These are phyloP conservation scores for Rhodophaea formosa DNA, from an alignment of 2,888 invertebrate genomes.

Conservation along the genomic window DNA sequence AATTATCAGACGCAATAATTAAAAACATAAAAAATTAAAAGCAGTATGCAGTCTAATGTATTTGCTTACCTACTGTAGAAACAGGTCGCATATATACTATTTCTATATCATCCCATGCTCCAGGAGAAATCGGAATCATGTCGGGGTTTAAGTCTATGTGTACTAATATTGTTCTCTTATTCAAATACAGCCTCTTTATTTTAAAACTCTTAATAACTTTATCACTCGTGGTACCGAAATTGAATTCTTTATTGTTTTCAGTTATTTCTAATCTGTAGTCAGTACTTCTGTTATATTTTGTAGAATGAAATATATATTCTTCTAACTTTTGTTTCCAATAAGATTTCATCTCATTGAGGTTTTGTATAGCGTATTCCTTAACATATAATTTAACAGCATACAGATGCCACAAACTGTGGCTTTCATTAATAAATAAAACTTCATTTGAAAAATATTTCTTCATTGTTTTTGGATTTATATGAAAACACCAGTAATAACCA, in stretches of 20 bases:
- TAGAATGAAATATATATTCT: not conserved
- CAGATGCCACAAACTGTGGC: not conserved
- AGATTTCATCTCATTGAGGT: not conserved
- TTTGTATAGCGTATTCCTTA: not conserved
- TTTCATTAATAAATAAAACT: not conserved
- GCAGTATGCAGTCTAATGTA: not conserved
- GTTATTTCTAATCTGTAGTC: not conserved
- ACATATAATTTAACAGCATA: not conserved
- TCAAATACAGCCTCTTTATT: constrained; percentile 55
- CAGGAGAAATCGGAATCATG: not conserved
- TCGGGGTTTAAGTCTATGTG: not conserved
- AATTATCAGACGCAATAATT: too few relatives aligned
- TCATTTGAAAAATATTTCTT: not conserved
- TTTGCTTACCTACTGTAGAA: not conserved
- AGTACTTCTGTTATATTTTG: not conserved
- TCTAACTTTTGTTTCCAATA: not conserved
- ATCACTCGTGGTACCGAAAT: not conserved
- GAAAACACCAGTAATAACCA: constrained; percentile 71
- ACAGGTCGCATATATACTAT: constrained; percentile 37
- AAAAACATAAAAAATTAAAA: not conserved
- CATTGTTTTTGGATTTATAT: constrained; percentile 38
- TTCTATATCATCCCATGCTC: constrained; percentile 3
- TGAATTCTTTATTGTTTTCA: not conserved
- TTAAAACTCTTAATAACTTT: constrained; percentile 37
- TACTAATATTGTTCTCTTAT: constrained; percentile 43